Percentiles rank a stretch among this genome's conserved stretches.
Evolutionary conservation across 2,888 invertebrate species (phyloP).

Genomic region (Cephalotes varians): DNA sequence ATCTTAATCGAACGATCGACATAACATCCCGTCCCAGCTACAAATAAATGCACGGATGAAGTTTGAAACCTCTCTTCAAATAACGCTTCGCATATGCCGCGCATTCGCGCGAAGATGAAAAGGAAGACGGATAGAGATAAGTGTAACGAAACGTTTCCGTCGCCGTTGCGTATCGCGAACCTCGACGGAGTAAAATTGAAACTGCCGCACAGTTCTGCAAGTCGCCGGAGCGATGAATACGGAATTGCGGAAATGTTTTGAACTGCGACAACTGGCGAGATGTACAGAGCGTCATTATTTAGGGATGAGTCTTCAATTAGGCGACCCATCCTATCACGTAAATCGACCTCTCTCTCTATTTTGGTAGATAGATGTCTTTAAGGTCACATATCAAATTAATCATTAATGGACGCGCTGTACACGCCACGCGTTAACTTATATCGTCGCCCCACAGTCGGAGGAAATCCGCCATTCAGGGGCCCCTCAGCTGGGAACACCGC

Average conservation of each 20-base stretch:
- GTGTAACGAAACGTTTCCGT: neutral
- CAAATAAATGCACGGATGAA: no score
- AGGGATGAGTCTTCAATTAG: neutral
- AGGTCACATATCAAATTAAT: constrained; percentile 63
- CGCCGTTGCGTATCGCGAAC: neutral
- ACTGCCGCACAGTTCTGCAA: neutral
- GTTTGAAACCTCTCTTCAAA: neutral
- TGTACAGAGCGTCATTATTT: neutral
- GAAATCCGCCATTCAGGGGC: constrained; percentile 73
- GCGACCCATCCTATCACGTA: neutral
- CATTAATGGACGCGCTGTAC: constrained; percentile 50
- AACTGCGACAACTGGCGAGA: neutral
- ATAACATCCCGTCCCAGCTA: neutral
- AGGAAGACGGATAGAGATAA: neutral
- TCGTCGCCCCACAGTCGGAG: constrained; percentile 59
- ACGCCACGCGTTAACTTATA: constrained; percentile 27
- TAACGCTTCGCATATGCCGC: no score
- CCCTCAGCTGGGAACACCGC: constrained; percentile 66
- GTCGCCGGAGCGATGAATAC: neutral
- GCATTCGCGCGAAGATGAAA: neutral
- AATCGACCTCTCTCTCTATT: neutral
- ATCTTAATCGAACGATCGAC: no score
- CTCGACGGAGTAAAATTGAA: neutral
- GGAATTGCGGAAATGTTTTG: neutral
- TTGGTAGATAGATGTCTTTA: constrained; percentile 17